Percentiles rank a stretch among this genome's conserved stretches.
phyloP scores from a whole-genome alignment of 2,113 vertebrate genomes.

The Monopterus albus region DNA sequence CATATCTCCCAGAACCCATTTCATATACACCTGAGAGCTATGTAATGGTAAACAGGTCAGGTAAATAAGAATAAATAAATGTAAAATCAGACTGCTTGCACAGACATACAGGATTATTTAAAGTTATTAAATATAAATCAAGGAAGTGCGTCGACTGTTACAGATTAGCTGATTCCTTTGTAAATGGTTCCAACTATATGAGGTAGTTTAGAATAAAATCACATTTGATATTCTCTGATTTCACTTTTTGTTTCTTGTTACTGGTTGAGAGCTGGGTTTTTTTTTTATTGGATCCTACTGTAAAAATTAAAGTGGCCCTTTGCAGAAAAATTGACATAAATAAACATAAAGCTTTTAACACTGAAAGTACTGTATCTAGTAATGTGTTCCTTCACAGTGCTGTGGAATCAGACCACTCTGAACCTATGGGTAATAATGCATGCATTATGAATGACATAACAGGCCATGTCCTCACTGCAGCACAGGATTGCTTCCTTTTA shows the following conservation, averaged over 20 bases:
- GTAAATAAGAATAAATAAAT: constrained; percentile 56
- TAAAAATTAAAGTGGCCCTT: not conserved
- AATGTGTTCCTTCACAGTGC: not conserved
- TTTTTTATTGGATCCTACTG: not conserved
- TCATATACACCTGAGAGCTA: constrained; percentile 65
- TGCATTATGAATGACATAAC: constrained; percentile 70
- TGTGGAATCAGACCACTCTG: constrained; percentile 38
- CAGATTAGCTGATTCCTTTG: not conserved
- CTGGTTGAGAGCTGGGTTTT: not conserved
- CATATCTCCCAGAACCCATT: constrained; percentile 68
- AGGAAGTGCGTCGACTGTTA: not conserved
- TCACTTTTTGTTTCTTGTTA: too few species aligned
- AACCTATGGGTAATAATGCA: constrained; percentile 47
- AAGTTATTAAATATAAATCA: constrained; percentile 27
- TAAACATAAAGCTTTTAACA: constrained; percentile 1
- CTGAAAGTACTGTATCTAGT: not conserved
- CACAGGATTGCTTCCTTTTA: constrained; percentile 70
- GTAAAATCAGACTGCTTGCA: constrained; percentile 26
- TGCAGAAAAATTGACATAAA: not conserved
- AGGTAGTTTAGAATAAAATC: too few species aligned
- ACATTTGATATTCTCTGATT: too few species aligned
- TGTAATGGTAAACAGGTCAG: constrained; percentile 55
- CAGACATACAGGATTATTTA: constrained; percentile 28
- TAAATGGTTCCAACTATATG: not conserved
- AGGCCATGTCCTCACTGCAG: constrained; percentile 30